Evolutionary conservation across 1,140 invertebrate genomes (phyloP).

Genomic region (Rhynchophorus ferrugineus): DNA sequence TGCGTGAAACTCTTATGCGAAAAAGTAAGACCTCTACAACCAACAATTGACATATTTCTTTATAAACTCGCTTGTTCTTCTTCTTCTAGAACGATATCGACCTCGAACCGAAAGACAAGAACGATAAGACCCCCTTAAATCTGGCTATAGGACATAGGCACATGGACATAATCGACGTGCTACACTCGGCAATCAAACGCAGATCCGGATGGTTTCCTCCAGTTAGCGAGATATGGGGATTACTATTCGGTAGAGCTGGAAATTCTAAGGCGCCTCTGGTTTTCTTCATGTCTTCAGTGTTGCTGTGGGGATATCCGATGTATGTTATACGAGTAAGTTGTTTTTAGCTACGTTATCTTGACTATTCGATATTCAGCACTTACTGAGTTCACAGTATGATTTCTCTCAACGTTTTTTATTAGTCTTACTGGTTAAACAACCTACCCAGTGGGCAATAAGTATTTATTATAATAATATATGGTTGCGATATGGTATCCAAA

Average conservation of each 20-base stretch:
- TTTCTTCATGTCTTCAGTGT: conserved; percentile 75
- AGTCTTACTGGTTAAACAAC: no score
- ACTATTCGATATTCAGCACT: neutral
- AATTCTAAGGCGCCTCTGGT: conserved; percentile 82
- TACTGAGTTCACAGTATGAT: neutral
- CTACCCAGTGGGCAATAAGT: no score
- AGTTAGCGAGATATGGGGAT: conserved; percentile 79
- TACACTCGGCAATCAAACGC: conserved; percentile 72
- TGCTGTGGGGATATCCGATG: conserved; percentile 90
- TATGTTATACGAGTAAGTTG: conserved; percentile 70
- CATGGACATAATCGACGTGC: conserved; percentile 69
- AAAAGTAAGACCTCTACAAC: no score
- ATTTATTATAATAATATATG: no score
- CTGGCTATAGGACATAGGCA: conserved; percentile 81
- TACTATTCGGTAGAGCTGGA: conserved; percentile 81
- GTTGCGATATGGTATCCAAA: no score
- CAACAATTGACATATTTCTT: no score
- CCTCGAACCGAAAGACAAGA: conserved; percentile 78
- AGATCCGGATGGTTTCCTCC: conserved; percentile 78
- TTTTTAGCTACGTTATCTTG: neutral
- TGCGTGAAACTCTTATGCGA: conserved; percentile 78
- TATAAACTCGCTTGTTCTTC: no score
- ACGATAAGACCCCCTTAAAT: conserved; percentile 83
- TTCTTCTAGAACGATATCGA: conserved; percentile 67
- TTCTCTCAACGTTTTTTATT: no score